A percentile compares a stretch with the other conserved stretches of the same genome.
Conservation (phyloP, 2,113 vertebrate species). For the Rana temporaria region DNA sequence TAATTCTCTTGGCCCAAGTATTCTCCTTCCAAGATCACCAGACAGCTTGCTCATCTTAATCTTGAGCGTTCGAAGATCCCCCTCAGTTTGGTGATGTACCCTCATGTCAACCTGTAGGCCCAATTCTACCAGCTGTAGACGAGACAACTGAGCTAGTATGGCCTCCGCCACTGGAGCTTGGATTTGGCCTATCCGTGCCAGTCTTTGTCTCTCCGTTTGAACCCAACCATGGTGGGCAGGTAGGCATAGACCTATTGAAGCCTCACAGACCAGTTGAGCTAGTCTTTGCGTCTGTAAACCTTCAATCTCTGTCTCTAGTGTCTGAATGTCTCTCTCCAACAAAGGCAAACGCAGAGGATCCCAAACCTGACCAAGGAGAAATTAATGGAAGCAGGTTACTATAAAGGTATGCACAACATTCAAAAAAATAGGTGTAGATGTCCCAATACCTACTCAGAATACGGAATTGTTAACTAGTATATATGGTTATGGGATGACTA, state of each 20-base stretch:
- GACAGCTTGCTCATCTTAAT: neutral
- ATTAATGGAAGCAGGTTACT: no score
- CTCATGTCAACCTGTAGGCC: conserved; percentile 9
- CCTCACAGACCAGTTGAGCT: neutral
- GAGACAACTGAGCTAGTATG: neutral
- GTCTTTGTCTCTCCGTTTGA: neutral
- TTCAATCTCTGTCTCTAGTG: conserved; percentile 18
- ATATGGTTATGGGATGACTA: no score
- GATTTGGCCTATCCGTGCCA: neutral
- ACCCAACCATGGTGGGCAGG: conserved; percentile 18
- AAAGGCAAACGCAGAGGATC: neutral
- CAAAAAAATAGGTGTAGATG: no score
- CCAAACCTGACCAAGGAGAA: conserved; percentile 1
- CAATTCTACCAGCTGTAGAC: conserved; percentile 35
- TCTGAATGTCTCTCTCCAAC: conserved; percentile 12
- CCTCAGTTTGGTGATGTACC: neutral
- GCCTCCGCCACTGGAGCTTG: conserved; percentile 12
- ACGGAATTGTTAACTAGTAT: no score
- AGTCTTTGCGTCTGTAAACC: neutral
- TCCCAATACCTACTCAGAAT: no score
- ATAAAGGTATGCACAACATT: neutral
- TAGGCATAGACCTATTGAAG: conserved; percentile 3
- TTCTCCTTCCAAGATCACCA: neutral
- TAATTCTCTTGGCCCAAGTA: conserved; percentile 7
- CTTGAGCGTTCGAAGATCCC: neutral